Conservation (phyloP, 2,888 invertebrate species). For the Masnerella sp. region DNA sequence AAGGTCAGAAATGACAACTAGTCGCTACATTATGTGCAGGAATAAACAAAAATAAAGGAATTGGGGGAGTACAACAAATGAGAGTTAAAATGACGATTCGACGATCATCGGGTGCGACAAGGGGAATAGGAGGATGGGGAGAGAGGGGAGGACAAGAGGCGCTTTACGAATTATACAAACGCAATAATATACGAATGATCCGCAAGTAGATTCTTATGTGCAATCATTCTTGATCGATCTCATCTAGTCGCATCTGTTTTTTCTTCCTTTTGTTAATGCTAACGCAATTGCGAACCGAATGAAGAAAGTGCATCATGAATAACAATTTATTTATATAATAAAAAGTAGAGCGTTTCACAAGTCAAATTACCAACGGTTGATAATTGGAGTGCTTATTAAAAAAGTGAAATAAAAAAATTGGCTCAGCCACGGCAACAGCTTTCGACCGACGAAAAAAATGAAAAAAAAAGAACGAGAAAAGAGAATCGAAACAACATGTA, state of each 20-base stretch:
- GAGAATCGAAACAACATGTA: conserved; percentile 15
- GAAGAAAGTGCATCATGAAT: conserved; percentile 10
- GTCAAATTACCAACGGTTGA: conserved; percentile 29
- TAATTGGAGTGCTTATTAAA: conserved; percentile 16
- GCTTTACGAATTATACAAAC: too few relatives aligned
- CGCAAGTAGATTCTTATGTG: conserved; percentile 34
- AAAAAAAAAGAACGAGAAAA: conserved; percentile 15
- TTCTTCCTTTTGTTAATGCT: conserved; percentile 6
- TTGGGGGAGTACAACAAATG: conserved; percentile 38
- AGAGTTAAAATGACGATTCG: conserved; percentile 22
- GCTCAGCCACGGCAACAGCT: too few relatives aligned
- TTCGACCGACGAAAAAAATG: conserved; percentile 2
- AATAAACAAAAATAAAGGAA: conserved; percentile 24
- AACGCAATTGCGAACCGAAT: conserved; percentile 24
- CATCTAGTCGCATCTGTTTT: conserved; percentile 19
- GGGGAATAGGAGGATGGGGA: too few relatives aligned
- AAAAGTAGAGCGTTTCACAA: conserved; percentile 15
- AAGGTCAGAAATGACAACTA: conserved; percentile 40
- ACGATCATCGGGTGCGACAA: too few relatives aligned
- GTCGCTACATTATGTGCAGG: conserved; percentile 45
- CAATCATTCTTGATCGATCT: conserved; percentile 22
- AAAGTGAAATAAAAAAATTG: too few relatives aligned
- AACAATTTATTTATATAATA: conserved; percentile 7
- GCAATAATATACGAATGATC: conserved; percentile 28
- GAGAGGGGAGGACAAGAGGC: too few relatives aligned